Percentiles rank a stretch among this genome's conserved stretches.
Conservation (phyloP, 2,113 vertebrate genomes). For the Phaethon lepturus region DNA sequence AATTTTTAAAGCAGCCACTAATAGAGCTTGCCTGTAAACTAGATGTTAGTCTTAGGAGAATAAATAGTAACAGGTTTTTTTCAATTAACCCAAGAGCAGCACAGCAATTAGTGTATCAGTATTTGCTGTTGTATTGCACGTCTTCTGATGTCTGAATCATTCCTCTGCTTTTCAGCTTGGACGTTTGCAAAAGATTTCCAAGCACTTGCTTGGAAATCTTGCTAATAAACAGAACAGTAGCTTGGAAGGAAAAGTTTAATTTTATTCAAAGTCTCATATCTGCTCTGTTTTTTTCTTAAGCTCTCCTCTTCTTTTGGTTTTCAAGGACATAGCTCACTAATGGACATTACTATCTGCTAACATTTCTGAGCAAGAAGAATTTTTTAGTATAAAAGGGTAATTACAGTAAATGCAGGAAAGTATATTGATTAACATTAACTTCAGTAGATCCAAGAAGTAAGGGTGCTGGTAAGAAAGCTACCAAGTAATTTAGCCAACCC, state of each 20-base stretch:
- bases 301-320: neutral
- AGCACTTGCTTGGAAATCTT: neutral
- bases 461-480: neutral
- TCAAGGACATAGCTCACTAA: neutral
- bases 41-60: neutral
- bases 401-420: neutral
- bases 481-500: neutral
- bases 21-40: slow-evolving; percentile 1
- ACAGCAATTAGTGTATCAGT: neutral
- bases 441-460: neutral
- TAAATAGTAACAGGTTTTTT: slow-evolving; percentile 41
- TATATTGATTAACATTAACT: neutral
- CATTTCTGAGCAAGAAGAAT: neutral
- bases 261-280: neutral
- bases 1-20: slow-evolving; percentile 47
- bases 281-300: neutral
- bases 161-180: neutral
- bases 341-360: neutral
- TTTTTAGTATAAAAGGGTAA: neutral
- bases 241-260: neutral
- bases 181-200: neutral
- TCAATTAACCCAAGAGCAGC: slow-evolving; percentile 32
- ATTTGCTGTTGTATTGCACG: neutral
- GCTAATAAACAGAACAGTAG: neutral
- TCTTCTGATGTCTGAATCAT: slow-evolving; percentile 2